A percentile compares a stretch with the other conserved stretches of the same genome.
Evolutionary conservation across 2,113 vertebrate genomes (phyloP).

Genomic region (Abramis brama): DNA sequence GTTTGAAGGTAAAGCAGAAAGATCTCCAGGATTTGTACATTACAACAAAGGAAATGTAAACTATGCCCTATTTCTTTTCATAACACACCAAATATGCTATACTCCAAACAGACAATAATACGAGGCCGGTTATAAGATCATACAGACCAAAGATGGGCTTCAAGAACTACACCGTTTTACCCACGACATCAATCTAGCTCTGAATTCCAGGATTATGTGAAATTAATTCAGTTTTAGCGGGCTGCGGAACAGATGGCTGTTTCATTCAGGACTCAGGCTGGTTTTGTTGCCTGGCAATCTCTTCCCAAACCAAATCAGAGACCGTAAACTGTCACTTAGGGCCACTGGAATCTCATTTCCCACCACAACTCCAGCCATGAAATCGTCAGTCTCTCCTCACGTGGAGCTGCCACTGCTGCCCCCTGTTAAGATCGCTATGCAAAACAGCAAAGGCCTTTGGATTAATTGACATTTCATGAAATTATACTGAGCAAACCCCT

Average conservation of each 20-base stretch:
- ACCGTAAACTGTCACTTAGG: constrained; percentile 77
- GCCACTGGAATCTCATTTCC: constrained; percentile 71
- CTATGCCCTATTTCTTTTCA: not conserved
- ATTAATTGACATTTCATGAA: constrained; percentile 53
- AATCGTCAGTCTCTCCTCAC: constrained; percentile 56
- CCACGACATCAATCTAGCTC: constrained; percentile 61
- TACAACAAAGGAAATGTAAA: not conserved
- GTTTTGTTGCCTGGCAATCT: constrained; percentile 76
- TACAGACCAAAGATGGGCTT: constrained; percentile 21
- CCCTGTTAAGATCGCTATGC: constrained; percentile 41
- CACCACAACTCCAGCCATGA: constrained; percentile 57
- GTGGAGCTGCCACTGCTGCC: constrained; percentile 36
- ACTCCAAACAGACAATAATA: constrained; percentile 14
- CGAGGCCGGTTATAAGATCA: constrained; percentile 39
- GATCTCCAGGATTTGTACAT: constrained; percentile 17
- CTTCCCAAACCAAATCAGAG: constrained; percentile 73
- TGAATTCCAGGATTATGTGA: constrained; percentile 74
- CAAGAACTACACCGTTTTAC: constrained; percentile 50
- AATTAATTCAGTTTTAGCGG: constrained; percentile 74
- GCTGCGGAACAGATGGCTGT: constrained; percentile 72
- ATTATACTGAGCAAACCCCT: constrained; percentile 33
- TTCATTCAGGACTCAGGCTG: constrained; percentile 71
- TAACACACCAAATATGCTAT: constrained; percentile 5
- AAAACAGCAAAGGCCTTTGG: constrained; percentile 52
- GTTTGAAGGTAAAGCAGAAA: constrained; percentile 7